Evolutionary conservation across 2,797 vertebrate genomes (phyloP).

Genomic region (Synanceia verrucosa): DNA sequence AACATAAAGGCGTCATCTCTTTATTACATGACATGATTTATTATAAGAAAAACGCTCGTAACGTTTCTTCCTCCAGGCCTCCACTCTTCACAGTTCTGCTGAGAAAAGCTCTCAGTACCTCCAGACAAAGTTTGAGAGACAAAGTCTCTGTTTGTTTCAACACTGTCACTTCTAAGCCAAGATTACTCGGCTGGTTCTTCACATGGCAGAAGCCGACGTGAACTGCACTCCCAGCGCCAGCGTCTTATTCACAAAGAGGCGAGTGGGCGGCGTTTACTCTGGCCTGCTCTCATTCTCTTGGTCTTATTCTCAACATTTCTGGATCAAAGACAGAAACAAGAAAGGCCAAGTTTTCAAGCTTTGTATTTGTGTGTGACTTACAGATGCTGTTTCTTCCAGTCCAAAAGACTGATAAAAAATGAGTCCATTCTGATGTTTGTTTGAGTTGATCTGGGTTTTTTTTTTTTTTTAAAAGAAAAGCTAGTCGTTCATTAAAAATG

Average conservation of each 20-base stretch:
- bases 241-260: conserved; percentile 65
- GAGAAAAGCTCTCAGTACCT: conserved; percentile 49
- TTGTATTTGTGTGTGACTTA: conserved; percentile 73
- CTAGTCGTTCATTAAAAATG: conserved; percentile 62
- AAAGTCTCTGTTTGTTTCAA: conserved; percentile 47
- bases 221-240: conserved; percentile 59
- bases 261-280: conserved; percentile 73
- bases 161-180: conserved; percentile 68
- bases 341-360: conserved; percentile 71
- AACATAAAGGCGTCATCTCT: conserved; percentile 38
- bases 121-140: conserved; percentile 44
- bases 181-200: conserved; percentile 52
- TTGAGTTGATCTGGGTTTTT: conserved; percentile 58
- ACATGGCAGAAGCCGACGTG: conserved; percentile 58
- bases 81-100: conserved; percentile 41
- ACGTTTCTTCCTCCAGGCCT: conserved; percentile 38
- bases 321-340: conserved; percentile 78
- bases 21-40: conserved; percentile 31
- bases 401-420: conserved; percentile 57
- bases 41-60: conserved; percentile 42
- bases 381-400: conserved; percentile 77
- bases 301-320: conserved; percentile 73
- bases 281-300: conserved; percentile 67
- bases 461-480: conserved; percentile 55
- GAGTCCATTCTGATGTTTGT: conserved; percentile 63